Base-by-base conservation (phyloP, 2,888 invertebrate species). In the Trachelus iudaicus region DNA sequence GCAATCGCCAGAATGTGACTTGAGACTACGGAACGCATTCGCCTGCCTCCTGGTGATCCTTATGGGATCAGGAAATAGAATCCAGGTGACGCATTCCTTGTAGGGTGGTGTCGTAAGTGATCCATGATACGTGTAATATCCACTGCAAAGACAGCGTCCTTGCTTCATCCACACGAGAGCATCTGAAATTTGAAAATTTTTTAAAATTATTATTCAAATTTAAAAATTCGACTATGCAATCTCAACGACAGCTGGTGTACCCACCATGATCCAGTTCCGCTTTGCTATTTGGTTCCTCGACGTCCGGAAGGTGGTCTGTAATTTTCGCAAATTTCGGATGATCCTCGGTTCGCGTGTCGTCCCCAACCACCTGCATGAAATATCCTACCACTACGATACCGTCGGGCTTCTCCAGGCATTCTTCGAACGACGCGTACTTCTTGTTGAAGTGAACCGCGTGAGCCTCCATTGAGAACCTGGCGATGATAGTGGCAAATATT, bases 91-190 rank as follows among this genome's bases (percentile, higher is more conserved):
- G 71, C 89, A 89, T 78, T 89, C 89, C 30, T 76, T 68, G 76
- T 83, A 89, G 0, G 89, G 89, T 4, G 79, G 75, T 37, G 80
- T 82, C 0, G 89, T 89, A 0, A 89, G 79, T 3, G 89, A 89
- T 1, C 89, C 89, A 30, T 78, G 75, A 76, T 89, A 89, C n/a
- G 84, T 85, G 74, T 88, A 89, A 80, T 89, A 89, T 33, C 89
- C 87, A 1, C 84, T 77, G 9, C 68, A 69, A 1, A 11, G 73
- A 69, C 84, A 85, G 33, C 71, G 71, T 1, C 79, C 84, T 3
- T 85, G 80, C 4, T 76, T 34, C 82, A 88, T 85, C 87, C 88
- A 88, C 12, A 76, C 80, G 33, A 88, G 56, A 33, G 83, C 85
- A 37, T 83, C 87, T 86, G 23, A 30, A 31, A 23, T 71, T 9